Evolutionary conservation across 2,888 invertebrate species (phyloP).

Genomic region (Agrochola lota): DNA sequence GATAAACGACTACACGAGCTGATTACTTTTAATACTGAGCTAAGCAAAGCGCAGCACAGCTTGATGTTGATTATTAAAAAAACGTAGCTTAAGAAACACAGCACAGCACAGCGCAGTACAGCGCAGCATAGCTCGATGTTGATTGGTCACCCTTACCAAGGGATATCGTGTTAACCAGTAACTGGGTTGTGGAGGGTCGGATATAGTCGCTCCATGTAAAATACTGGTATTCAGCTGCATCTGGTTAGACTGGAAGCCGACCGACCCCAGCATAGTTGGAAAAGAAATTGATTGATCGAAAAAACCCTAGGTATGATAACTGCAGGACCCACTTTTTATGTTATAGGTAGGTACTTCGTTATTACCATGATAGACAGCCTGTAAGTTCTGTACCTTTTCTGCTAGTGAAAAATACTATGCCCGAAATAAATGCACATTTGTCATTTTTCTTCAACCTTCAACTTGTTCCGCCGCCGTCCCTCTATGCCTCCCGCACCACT

Average conservation of each 20-base stretch:
- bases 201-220: background rate
- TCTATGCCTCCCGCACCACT: no score
- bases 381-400: slow-evolving; percentile 1
- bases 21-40: no score
- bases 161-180: background rate
- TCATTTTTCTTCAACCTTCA: background rate
- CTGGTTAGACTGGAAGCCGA: background rate
- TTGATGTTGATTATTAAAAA: no score
- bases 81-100: no score
- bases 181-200: background rate
- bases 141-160: no score
- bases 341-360: background rate
- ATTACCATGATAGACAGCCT: background rate
- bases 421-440: background rate
- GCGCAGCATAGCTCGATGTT: no score
- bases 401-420: background rate
- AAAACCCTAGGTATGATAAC: background rate
- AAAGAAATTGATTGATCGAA: background rate
- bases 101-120: no score
- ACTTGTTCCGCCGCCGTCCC: no score
- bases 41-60: no score
- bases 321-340: background rate
- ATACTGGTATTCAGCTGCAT: background rate
- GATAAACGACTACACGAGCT: no score
- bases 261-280: background rate